These are phyloP conservation scores for Amia ocellicauda DNA, from an alignment of 2,113 vertebrate genomes.

Conservation along the genomic window DNA sequence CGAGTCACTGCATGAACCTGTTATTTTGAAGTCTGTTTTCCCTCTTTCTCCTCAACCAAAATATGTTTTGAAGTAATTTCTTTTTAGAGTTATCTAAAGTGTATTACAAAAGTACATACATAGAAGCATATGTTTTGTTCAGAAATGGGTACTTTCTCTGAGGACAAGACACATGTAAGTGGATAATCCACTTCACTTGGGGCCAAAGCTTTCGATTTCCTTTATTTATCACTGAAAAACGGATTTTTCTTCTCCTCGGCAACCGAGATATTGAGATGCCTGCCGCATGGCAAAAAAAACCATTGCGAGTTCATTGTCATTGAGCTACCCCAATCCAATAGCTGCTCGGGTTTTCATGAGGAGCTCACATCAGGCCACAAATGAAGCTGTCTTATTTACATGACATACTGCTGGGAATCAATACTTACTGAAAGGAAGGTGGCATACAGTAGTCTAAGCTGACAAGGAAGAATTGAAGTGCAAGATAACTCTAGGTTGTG, in stretches of 20 bases:
- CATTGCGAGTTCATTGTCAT: too few species aligned
- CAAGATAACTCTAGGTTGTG: constrained; percentile 15
- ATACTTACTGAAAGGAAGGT: constrained; percentile 41
- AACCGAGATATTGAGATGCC: background rate
- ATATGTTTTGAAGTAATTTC: too few species aligned
- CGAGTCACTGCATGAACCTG: too few species aligned
- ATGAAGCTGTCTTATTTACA: constrained; percentile 62
- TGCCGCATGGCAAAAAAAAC: too few species aligned
- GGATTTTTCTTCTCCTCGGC: constrained; percentile 54
- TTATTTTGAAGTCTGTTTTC: too few species aligned
- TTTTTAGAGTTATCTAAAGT: too few species aligned
- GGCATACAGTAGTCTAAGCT: constrained; percentile 33
- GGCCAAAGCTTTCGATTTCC: constrained; percentile 60
- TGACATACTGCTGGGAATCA: constrained; percentile 55
- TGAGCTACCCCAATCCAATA: constrained; percentile 26
- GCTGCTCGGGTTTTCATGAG: background rate
- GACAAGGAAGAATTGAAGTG: too few species aligned
- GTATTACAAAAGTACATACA: too few species aligned
- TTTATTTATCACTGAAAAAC: constrained; percentile 49
- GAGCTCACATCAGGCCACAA: constrained; percentile 55
- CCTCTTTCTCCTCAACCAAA: too few species aligned
- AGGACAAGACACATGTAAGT: constrained; percentile 18
- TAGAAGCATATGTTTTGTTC: too few species aligned
- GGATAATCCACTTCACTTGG: too few species aligned
- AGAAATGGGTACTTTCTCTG: background rate